phyloP scores from a whole-genome alignment of 2,797 vertebrate genomes.

The Etheostoma perlongum region DNA sequence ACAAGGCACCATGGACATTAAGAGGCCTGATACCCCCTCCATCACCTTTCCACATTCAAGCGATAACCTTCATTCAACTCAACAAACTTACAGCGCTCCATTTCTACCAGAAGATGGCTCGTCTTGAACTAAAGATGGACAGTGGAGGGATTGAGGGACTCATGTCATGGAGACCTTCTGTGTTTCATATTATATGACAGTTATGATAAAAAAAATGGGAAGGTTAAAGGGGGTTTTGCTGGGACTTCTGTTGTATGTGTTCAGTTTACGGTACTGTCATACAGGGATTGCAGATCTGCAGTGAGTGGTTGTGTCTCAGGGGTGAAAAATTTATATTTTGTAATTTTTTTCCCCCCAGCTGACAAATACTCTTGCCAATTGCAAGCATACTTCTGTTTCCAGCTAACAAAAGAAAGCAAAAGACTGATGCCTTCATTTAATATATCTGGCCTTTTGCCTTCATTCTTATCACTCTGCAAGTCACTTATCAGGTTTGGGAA shows the following conservation, averaged over 20 bases:
- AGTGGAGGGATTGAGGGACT: constrained; percentile 47
- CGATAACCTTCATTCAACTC: constrained; percentile 34
- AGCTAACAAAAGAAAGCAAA: constrained; percentile 75
- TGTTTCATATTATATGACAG: constrained; percentile 57
- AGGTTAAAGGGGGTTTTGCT: constrained; percentile 63
- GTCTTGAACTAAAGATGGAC: constrained; percentile 63
- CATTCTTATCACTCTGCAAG: constrained; percentile 77
- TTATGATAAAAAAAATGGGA: constrained; percentile 45
- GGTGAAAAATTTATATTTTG: constrained; percentile 68
- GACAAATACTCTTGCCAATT: constrained; percentile 63
- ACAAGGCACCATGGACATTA: constrained; percentile 77
- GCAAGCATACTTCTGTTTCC: constrained; percentile 70
- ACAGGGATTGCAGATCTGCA: constrained; percentile 71
- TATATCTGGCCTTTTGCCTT: constrained; percentile 87
- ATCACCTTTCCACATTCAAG: constrained; percentile 20
- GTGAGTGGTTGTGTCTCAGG: constrained; percentile 77
- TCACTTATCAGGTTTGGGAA: constrained; percentile 82
- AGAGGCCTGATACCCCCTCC: constrained; percentile 36
- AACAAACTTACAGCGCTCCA: constrained; percentile 59
- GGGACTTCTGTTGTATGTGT: constrained; percentile 72
- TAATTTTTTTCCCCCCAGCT: constrained; percentile 58
- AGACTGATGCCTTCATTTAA: constrained; percentile 90
- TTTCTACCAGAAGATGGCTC: constrained; percentile 74
- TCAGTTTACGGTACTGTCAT: constrained; percentile 80
- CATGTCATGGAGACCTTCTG: constrained; percentile 53